Conservation (phyloP, 2,888 invertebrate genomes). For the Chelonus formosanus region DNA sequence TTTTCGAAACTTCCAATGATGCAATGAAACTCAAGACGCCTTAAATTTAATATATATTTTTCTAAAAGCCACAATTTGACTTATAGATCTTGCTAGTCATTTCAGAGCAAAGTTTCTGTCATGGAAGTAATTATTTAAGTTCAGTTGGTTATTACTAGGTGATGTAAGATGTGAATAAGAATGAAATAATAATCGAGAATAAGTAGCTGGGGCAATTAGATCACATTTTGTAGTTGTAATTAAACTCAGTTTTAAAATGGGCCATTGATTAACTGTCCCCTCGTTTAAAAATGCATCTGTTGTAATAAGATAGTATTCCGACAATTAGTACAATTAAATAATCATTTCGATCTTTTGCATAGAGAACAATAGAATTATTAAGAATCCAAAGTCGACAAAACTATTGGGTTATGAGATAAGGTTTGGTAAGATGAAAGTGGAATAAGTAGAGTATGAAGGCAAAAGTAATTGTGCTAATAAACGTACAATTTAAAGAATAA, state of each 20-base stretch:
- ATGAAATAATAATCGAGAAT: slow-evolving; percentile 2
- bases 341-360: too few relatives aligned
- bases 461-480: slow-evolving; percentile 14
- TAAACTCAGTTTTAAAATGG: background rate
- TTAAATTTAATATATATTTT: too few relatives aligned
- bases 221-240: slow-evolving; percentile 17
- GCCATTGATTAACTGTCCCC: too few relatives aligned
- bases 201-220: background rate
- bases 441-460: slow-evolving; percentile 15
- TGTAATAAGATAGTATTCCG: too few relatives aligned
- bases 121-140: too few relatives aligned
- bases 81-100: too few relatives aligned
- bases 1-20: too few relatives aligned
- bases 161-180: background rate
- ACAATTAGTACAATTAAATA: too few relatives aligned
- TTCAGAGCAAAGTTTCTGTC: too few relatives aligned
- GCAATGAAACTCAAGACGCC: too few relatives aligned
- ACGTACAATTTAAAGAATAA: slow-evolving; percentile 4
- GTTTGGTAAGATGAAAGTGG: slow-evolving; percentile 10
- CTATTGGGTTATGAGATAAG: background rate
- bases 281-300: too few relatives aligned
- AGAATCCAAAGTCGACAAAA: background rate
- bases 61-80: too few relatives aligned
- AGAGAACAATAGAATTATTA: background rate
- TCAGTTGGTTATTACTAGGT: background rate